These are phyloP conservation scores for Ceratina australensis DNA, from an alignment of 1,140 invertebrate species.

Conservation along the genomic window DNA sequence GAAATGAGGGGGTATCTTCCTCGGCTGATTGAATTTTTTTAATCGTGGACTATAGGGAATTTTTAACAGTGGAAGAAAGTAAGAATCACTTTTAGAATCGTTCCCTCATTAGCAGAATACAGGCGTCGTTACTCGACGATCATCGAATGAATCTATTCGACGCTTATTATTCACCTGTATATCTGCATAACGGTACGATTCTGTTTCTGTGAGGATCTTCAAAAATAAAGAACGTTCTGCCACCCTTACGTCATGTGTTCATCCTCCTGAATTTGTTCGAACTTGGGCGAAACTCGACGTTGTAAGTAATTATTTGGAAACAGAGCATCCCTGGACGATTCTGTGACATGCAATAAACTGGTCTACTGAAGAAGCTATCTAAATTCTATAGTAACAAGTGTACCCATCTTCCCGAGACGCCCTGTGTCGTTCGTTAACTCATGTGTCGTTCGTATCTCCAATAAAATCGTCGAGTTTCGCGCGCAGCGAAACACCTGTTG, in stretches of 20 bases:
- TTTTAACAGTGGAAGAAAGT: not conserved
- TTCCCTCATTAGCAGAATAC: not conserved
- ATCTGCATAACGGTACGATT: not conserved
- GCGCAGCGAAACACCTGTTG: not conserved
- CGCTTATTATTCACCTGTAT: too few relatives aligned
- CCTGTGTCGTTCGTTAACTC: conserved; percentile 13
- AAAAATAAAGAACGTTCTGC: conserved; percentile 5
- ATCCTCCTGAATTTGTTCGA: not conserved
- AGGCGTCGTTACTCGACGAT: not conserved
- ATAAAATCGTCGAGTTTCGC: conserved; percentile 21
- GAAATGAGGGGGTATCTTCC: conserved; percentile 50
- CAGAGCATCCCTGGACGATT: conserved; percentile 35
- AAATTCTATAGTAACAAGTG: conserved; percentile 37
- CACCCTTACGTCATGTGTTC: conserved; percentile 32
- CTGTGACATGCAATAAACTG: conserved; percentile 37
- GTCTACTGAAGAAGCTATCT: conserved; percentile 38
- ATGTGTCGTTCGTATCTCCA: not conserved
- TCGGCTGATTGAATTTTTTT: not conserved
- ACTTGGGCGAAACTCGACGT: conserved; percentile 30
- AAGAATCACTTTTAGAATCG: not conserved
- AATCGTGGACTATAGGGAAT: not conserved
- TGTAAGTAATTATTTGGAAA: not conserved
- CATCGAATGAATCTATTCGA: too few relatives aligned
- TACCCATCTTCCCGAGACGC: conserved; percentile 19
- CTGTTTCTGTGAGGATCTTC: not conserved